A percentile compares a stretch with the other conserved stretches of the same genome.
Evolutionary conservation across 2,888 invertebrate genomes (phyloP).

Genomic region (Scaeva pyrastri): DNA sequence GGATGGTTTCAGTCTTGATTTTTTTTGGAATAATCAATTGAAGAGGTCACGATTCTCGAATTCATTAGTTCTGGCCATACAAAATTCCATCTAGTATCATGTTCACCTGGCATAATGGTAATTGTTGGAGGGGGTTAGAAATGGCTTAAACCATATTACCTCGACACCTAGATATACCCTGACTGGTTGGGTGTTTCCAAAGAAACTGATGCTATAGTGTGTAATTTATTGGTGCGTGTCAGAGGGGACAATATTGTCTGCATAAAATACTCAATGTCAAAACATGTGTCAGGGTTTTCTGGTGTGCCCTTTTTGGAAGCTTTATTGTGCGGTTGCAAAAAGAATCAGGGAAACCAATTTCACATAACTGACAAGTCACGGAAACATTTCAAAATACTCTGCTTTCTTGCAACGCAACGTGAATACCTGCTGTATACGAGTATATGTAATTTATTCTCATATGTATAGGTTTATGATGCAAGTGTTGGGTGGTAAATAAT

Average conservation of each 20-base stretch:
- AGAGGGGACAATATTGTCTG: constrained; percentile 60
- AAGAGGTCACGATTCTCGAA: constrained; percentile 68
- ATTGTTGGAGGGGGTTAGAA: constrained; percentile 29
- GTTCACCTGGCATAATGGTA: constrained; percentile 43
- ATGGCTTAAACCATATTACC: background rate
- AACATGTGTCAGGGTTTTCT: constrained; percentile 41
- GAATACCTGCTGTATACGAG: background rate
- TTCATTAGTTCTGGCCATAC: constrained; percentile 56
- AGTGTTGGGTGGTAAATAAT: background rate
- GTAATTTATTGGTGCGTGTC: constrained; percentile 70
- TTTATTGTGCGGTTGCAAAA: constrained; percentile 38
- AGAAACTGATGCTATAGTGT: background rate
- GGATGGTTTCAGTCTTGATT: constrained; percentile 45
- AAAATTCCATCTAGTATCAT: background rate
- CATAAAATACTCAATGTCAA: constrained; percentile 75
- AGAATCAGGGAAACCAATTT: constrained; percentile 71
- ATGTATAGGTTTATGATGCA: background rate
- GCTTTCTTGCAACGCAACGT: background rate
- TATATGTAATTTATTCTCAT: background rate
- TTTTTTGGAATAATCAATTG: constrained; percentile 58
- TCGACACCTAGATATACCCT: too few relatives aligned
- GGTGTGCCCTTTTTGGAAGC: constrained; percentile 3
- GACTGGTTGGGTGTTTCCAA: background rate
- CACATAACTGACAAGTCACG: constrained; percentile 74
- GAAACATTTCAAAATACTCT: constrained; percentile 50